These are phyloP conservation scores for Epicampocera succincta DNA, from an alignment of 2,888 invertebrate genomes.

Conservation along the genomic window DNA sequence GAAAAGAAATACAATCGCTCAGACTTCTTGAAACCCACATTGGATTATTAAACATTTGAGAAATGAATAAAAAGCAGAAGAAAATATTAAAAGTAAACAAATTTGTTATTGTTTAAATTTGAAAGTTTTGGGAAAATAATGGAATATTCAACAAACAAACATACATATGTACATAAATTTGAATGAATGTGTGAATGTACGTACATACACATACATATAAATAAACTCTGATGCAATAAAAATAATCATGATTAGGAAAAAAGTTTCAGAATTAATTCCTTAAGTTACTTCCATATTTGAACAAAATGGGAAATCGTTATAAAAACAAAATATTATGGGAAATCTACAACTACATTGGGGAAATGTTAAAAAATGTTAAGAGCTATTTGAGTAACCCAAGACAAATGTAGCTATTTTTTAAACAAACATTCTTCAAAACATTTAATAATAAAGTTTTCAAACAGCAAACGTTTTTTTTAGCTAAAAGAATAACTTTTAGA, in stretches of 20 bases:
- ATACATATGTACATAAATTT: background rate
- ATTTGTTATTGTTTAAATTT: slow-evolving; percentile 37
- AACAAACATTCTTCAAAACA: too few relatives aligned
- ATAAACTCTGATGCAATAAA: background rate
- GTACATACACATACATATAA: background rate
- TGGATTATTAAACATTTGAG: slow-evolving; percentile 45
- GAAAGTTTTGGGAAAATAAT: slow-evolving; percentile 26
- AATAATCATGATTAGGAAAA: slow-evolving; percentile 31
- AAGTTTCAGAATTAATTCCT: slow-evolving; percentile 11
- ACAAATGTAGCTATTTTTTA: too few relatives aligned
- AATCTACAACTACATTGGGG: too few relatives aligned
- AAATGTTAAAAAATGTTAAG: too few relatives aligned
- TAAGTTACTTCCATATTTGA: background rate
- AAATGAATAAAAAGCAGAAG: slow-evolving; percentile 24
- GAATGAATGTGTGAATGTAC: too few relatives aligned
- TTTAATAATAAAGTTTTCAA: too few relatives aligned
- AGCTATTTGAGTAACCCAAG: too few relatives aligned
- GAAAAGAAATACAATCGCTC: slow-evolving; percentile 43
- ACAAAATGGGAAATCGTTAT: background rate
- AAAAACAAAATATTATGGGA: background rate
- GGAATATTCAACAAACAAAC: slow-evolving; percentile 5
- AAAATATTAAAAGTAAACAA: slow-evolving; percentile 41
- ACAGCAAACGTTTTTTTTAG: too few relatives aligned
- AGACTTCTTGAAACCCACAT: slow-evolving; percentile 62
- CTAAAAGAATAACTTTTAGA: too few relatives aligned